Conservation (phyloP, 2,113 vertebrate species). For the Charina bottae region DNA sequence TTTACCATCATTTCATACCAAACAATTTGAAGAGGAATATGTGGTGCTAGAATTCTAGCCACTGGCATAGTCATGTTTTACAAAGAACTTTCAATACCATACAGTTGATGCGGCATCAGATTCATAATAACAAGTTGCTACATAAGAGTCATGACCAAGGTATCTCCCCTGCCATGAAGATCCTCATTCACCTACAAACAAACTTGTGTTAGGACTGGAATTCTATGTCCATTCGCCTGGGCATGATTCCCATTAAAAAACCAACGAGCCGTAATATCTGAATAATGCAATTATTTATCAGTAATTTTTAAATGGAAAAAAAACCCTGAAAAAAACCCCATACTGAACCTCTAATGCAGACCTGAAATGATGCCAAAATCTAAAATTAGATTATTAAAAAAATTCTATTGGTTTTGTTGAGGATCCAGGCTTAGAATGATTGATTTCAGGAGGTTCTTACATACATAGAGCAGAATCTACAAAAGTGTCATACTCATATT, state of each 20-base stretch:
- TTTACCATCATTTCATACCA: not conserved
- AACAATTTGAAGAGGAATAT: conserved; percentile 20
- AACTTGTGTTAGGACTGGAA: not conserved
- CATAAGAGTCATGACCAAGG: not conserved
- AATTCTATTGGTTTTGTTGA: not conserved
- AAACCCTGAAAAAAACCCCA: not conserved
- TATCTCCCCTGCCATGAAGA: not conserved
- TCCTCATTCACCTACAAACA: conserved; percentile 3
- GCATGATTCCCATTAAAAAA: not conserved
- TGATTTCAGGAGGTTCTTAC: not conserved
- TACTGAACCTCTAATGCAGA: not conserved
- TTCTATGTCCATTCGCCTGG: not conserved
- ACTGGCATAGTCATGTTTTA: not conserved
- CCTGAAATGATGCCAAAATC: not conserved
- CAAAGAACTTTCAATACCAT: not conserved
- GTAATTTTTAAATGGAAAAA: not conserved
- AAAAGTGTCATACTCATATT: conserved; percentile 6
- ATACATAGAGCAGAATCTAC: not conserved
- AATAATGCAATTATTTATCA: not conserved
- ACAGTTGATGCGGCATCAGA: conserved; percentile 5
- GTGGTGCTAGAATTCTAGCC: conserved; percentile 16
- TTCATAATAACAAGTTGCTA: not conserved
- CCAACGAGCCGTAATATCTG: not conserved
- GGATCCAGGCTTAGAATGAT: conserved; percentile 18
- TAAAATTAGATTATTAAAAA: not conserved